Evolutionary conservation across 1,140 invertebrate species (phyloP), one percentile per base, ranked within the genome.

Genomic region (Pinna nobilis): DNA sequence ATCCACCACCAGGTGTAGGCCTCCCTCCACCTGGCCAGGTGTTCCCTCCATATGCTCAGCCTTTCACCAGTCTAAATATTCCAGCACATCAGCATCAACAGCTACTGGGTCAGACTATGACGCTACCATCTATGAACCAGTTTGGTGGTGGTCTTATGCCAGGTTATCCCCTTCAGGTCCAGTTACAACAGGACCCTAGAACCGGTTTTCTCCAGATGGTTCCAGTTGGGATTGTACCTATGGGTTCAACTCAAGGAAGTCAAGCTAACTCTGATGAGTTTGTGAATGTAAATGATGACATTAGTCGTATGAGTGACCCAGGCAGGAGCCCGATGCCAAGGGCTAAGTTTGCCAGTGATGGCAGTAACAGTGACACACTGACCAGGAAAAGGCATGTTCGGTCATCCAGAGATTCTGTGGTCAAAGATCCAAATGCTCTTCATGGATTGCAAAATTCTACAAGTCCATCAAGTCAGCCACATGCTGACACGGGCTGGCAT

Each of bases 201-300:
- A 86, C 86, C 33, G 86, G 86, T 9, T 79, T 83, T 44, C 49
- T 86, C 63, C 83, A 86, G 61, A 69, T 86, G 30, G 75, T 87
- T 9, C 86, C 85, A 13, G 77, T 83, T 18, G 49, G 59, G 35
- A 57, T 78, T n/a, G 68, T 82, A 51, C 68, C 79, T 15, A 51
- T 74, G 53, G 35, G 65, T 15, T 33, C 59, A 32, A 33, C 57
- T 28, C 37, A 39, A 18, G 44, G 65, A 1, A 59, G 55, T 39
- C 57, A 51, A 39, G 33, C 67, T 47, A 55, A 35, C 20, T 49
- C 41, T 2, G 59, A 55, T 63, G 59, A 76, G 15, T 53, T 61
- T 39, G 51, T n/a, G 33, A 53, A 57, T 37, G 44, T 44, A 9
- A 32, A 30, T 4, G 49, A 66, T 23, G 53, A 61, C 51, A 33